These are phyloP conservation scores for Typhlichthys eigenmanni DNA, from an alignment of 2,797 vertebrate genomes.

Conservation along the genomic window DNA sequence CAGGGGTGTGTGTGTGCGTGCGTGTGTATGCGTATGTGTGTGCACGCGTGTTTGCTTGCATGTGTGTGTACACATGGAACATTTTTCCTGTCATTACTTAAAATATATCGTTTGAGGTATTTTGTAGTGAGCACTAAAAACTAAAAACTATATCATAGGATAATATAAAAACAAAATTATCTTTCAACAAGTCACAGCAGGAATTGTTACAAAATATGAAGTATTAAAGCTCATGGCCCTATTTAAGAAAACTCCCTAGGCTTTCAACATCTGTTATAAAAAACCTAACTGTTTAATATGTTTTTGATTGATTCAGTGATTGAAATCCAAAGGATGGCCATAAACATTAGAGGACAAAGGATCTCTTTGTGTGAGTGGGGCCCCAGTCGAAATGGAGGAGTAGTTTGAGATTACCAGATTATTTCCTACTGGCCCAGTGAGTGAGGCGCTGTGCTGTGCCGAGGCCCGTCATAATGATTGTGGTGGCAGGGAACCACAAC, in stretches of 20 bases:
- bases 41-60: background rate
- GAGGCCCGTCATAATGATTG: constrained; percentile 76
- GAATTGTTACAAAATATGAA: constrained; percentile 28
- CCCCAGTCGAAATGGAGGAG: constrained; percentile 66
- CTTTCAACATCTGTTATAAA: constrained; percentile 38
- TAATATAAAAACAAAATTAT: background rate
- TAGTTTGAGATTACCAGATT: constrained; percentile 80
- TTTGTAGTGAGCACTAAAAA: background rate
- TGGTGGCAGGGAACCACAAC: constrained; percentile 81
- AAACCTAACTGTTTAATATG: constrained; percentile 68
- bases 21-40: background rate
- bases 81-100: constrained; percentile 1
- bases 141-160: background rate
- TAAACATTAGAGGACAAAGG: constrained; percentile 65
- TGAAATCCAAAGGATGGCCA: constrained; percentile 52
- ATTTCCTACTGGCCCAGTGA: constrained; percentile 69
- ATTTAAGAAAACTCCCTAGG: constrained; percentile 21
- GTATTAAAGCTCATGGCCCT: constrained; percentile 3
- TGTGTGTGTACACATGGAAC: background rate
- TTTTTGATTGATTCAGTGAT: constrained; percentile 71
- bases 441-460: constrained; percentile 61
- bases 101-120: constrained; percentile 19
- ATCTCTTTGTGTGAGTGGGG: constrained; percentile 67
- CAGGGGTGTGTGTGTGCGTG: constrained; percentile 3
- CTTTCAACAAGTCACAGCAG: constrained; percentile 14